Conservation (phyloP, 2,888 invertebrate species). For the Ashinkailepas kermadecensis region DNA sequence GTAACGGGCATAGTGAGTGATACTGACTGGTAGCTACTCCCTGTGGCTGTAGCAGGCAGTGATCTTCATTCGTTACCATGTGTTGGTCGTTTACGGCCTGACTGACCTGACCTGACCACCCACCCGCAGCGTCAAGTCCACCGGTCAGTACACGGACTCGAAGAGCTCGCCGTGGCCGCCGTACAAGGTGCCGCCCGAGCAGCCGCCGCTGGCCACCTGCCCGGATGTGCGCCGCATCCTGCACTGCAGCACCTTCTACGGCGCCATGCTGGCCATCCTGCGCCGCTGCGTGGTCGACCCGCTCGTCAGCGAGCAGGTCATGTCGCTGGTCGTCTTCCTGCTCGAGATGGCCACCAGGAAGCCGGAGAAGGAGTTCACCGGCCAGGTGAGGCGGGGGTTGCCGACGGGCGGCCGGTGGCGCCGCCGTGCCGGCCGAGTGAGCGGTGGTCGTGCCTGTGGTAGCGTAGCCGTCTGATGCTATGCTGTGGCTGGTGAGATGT, state of each 20-base stretch:
- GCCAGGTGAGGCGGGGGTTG: conserved; percentile 29
- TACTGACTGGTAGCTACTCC: no score
- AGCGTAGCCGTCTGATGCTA: no score
- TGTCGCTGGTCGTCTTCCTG: conserved; percentile 77
- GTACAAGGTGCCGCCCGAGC: conserved; percentile 68
- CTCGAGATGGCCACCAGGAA: conserved; percentile 69
- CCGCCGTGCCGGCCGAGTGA: no score
- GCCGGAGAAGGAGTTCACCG: conserved; percentile 28
- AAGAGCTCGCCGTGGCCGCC: conserved; percentile 37
- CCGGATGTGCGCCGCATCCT: conserved; percentile 58
- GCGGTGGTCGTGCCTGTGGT: no score
- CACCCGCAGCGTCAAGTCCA: conserved; percentile 50
- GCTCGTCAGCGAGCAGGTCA: conserved; percentile 74
- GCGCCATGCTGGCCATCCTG: conserved; percentile 69
- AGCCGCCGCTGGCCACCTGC: conserved; percentile 43
- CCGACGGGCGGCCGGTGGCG: background rate
- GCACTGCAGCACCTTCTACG: conserved; percentile 57
- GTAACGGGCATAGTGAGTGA: no score
- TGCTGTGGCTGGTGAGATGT: no score
- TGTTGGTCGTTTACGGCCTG: no score
- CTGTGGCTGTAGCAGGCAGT: no score
- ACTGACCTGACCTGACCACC: background rate
- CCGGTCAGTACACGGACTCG: conserved; percentile 50
- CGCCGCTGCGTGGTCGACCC: conserved; percentile 70
- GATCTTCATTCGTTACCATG: no score